A percentile compares a stretch with the other conserved stretches of the same genome.
Evolutionary conservation across 2,113 vertebrate genomes (phyloP).

Genomic region (Mastomys natalensis): DNA sequence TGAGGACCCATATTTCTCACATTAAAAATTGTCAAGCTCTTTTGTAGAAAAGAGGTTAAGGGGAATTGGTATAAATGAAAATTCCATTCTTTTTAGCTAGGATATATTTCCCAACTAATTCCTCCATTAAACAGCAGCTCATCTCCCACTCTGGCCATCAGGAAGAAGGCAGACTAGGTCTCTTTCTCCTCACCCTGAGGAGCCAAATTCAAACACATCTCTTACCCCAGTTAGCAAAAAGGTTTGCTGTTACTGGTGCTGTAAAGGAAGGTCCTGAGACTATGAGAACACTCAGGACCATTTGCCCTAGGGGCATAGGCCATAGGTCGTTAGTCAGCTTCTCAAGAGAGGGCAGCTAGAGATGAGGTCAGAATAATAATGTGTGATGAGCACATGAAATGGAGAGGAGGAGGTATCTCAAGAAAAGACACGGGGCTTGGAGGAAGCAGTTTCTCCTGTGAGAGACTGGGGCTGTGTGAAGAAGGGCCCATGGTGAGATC

Average conservation of each 20-base stretch:
- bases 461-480: neutral
- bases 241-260: neutral
- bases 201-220: neutral
- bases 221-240: neutral
- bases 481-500: neutral
- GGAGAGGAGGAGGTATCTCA: neutral
- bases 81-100: neutral
- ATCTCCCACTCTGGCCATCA: neutral
- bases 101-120: neutral
- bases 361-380: neutral
- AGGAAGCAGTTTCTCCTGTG: rapidly evolving
- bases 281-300: rapidly evolving
- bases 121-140: neutral
- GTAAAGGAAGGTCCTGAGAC: neutral
- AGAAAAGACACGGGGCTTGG: neutral
- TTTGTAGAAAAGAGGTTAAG: neutral
- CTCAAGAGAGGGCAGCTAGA: neutral
- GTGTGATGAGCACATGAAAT: neutral
- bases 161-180: neutral
- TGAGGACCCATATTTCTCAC: neutral
- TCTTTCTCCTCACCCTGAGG: neutral
- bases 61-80: neutral
- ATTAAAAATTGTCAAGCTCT: too few relatives aligned
- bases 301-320: neutral
- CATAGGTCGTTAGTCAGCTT: neutral